phyloP scores from a whole-genome alignment of 1,140 invertebrate genomes.

The Branchinecta lindahli region DNA sequence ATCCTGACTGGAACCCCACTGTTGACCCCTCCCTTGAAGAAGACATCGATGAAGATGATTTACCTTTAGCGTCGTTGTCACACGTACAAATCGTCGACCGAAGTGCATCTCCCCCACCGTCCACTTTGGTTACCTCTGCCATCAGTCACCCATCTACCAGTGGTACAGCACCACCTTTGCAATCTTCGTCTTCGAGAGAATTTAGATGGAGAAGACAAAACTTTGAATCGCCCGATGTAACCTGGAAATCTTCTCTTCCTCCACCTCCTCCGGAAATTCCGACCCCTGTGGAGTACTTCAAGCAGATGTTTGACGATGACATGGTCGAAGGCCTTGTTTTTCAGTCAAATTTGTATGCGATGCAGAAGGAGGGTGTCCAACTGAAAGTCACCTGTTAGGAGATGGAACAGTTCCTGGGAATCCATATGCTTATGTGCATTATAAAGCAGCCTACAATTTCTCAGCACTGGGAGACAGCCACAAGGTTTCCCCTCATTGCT shows the following conservation, averaged over 20 bases:
- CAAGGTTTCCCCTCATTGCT: no score
- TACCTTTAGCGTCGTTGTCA: not conserved
- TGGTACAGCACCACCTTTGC: not conserved
- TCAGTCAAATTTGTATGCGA: conserved; percentile 19
- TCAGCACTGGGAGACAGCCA: no score
- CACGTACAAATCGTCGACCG: not conserved
- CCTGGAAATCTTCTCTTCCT: not conserved
- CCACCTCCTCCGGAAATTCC: not conserved
- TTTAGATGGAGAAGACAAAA: conserved; percentile 3
- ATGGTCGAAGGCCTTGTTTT: conserved; percentile 10
- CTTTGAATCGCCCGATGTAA: not conserved
- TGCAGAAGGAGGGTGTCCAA: conserved; percentile 17
- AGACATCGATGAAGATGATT: not conserved
- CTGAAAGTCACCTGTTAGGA: conserved; percentile 20
- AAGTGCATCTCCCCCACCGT: not conserved
- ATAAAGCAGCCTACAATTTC: not conserved
- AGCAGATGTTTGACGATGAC: conserved; percentile 13
- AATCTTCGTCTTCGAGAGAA: not conserved
- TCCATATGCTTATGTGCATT: conserved; percentile 23
- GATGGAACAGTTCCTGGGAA: conserved; percentile 25
- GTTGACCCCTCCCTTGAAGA: not conserved
- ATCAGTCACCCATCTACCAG: not conserved
- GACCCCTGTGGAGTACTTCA: not conserved
- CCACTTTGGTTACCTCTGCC: not conserved
- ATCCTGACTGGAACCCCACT: not conserved